Conservation (phyloP, 2,888 invertebrate genomes). For the Alsophila aescularia region DNA sequence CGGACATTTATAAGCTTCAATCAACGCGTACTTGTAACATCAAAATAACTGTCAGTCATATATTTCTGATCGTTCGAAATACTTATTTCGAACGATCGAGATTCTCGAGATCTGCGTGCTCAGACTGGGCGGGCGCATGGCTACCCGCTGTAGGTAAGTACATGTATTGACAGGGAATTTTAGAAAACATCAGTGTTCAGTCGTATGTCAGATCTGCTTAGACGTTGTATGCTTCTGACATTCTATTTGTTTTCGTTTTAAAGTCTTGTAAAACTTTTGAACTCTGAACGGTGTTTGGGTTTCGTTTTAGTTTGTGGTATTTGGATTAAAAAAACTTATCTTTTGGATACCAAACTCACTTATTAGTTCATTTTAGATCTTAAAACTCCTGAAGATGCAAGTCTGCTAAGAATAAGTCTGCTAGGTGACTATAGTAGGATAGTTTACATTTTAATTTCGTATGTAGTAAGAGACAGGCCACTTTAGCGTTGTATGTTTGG, state of each 20-base stretch:
- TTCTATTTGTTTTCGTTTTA: neutral
- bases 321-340: too few species aligned
- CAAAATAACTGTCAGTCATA: conserved; percentile 17
- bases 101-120: neutral
- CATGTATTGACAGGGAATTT: conserved; percentile 15
- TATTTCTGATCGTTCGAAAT: neutral
- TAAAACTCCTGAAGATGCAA: too few species aligned
- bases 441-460: too few species aligned
- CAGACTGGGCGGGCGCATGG: neutral
- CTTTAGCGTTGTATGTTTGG: too few species aligned
- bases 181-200: neutral
- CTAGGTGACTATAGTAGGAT: too few species aligned
- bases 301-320: neutral
- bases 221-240: neutral
- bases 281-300: neutral
- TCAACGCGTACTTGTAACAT: conserved; percentile 11
- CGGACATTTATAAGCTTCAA: conserved; percentile 1
- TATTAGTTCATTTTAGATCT: too few species aligned
- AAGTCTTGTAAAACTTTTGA: conserved; percentile 4
- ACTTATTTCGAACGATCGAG: conserved; percentile 1
- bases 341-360: too few species aligned
- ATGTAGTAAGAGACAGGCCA: too few species aligned
- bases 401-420: too few species aligned
- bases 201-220: neutral
- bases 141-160: neutral